Percentiles rank a stretch among this genome's conserved stretches.
These are phyloP conservation scores for Gymnopithys bicolor DNA, from an alignment of 2,797 vertebrate genomes.

Conservation along the genomic window DNA sequence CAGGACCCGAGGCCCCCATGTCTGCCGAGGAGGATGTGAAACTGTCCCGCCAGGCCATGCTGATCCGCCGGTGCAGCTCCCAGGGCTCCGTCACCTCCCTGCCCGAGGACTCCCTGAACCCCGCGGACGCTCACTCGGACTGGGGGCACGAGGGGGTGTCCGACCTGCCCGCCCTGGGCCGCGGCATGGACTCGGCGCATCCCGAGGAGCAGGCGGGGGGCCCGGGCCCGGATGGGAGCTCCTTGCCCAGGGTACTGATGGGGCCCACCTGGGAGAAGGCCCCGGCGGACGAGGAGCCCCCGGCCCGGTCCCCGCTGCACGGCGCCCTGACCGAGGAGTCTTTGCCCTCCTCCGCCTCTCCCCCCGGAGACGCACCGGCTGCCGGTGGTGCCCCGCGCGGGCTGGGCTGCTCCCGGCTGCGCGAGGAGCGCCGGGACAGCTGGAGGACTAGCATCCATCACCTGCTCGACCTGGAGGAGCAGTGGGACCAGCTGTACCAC, in stretches of 20 bases:
- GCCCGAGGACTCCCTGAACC: constrained; percentile 61
- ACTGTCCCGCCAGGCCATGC: constrained; percentile 34
- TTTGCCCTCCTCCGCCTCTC: constrained; percentile 56
- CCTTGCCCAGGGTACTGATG: constrained; percentile 47
- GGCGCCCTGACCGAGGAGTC: constrained; percentile 67
- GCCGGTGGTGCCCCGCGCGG: neutral
- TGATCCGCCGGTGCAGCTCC: constrained; percentile 55
- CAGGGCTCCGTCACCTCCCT: constrained; percentile 65
- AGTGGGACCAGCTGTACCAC: constrained; percentile 73
- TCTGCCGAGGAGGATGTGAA: constrained; percentile 35
- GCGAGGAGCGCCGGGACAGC: constrained; percentile 26
- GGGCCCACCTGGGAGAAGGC: constrained; percentile 49
- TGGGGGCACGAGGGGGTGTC: constrained; percentile 37
- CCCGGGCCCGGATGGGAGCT: neutral
- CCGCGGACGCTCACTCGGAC: constrained; percentile 35
- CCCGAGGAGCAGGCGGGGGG: constrained; percentile 48
- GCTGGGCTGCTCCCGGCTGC: constrained; percentile 31
- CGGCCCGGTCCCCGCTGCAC: constrained; percentile 16
- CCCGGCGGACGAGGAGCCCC: constrained; percentile 33
- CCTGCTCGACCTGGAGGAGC: constrained; percentile 73
- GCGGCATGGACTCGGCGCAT: constrained; percentile 18
- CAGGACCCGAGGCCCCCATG: neutral
- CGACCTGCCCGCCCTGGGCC: constrained; percentile 28
- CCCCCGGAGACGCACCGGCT: neutral
- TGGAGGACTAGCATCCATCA: constrained; percentile 68